These are phyloP conservation scores for Calliopsis andreniformis DNA, from an alignment of 1,140 invertebrate species.

Conservation along the genomic window DNA sequence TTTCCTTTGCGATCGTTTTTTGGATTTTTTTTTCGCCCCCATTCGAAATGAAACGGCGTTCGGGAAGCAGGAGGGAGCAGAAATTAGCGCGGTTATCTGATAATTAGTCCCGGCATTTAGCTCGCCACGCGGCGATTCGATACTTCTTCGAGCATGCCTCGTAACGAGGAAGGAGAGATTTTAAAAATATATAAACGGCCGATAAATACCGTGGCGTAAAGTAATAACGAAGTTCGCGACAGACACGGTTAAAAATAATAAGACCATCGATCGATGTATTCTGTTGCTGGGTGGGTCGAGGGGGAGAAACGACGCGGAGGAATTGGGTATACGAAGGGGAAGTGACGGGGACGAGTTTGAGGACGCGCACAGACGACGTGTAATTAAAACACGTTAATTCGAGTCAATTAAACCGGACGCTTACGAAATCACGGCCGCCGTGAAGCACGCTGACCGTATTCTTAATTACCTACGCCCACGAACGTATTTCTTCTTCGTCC, in stretches of 20 bases:
- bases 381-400: slow-evolving; percentile 68
- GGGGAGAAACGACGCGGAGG: neutral
- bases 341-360: neutral
- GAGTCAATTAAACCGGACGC: slow-evolving; percentile 65
- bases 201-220: slow-evolving; percentile 32
- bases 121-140: slow-evolving; percentile 25
- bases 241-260: slow-evolving; percentile 54
- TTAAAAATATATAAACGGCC: slow-evolving; percentile 34
- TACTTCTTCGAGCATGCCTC: slow-evolving; percentile 2
- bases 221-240: slow-evolving; percentile 31
- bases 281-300: neutral
- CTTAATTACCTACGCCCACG: slow-evolving; percentile 64
- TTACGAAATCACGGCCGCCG: slow-evolving; percentile 57
- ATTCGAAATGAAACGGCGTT: no score
- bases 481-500: slow-evolving; percentile 17
- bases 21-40: neutral
- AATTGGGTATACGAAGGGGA: neutral
- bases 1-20: neutral
- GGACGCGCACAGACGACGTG: slow-evolving; percentile 2
- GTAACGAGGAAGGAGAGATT: neutral
- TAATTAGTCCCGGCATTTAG: slow-evolving; percentile 30
- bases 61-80: neutral
- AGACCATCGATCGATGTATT: slow-evolving; percentile 35
- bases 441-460: slow-evolving; percentile 39
- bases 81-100: slow-evolving; percentile 15